A percentile compares a stretch with the other conserved stretches of the same genome.
Evolutionary conservation across 2,888 invertebrate species (phyloP).

Genomic region (Carabus problematicus): DNA sequence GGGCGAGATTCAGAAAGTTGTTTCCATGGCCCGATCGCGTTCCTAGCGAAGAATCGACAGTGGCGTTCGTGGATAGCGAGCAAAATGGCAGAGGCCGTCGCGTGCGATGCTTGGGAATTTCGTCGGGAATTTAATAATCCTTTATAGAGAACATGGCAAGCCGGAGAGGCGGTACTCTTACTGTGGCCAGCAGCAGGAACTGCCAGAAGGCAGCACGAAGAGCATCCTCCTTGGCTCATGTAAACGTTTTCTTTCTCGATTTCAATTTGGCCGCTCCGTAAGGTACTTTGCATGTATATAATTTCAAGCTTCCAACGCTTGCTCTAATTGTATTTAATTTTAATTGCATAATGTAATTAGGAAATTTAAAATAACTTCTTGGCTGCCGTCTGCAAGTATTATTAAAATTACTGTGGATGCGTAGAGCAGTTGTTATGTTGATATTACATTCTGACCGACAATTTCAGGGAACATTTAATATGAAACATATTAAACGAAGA

Average conservation of each 20-base stretch:
- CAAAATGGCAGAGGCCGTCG: not conserved
- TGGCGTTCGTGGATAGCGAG: constrained; percentile 17
- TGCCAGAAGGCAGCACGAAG: not conserved
- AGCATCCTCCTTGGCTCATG: not conserved
- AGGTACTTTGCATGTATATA: constrained; percentile 13
- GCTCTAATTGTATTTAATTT: constrained; percentile 21
- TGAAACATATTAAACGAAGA: no score
- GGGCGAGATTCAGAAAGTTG: not conserved
- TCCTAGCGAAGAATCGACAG: not conserved
- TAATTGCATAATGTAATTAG: constrained; percentile 15
- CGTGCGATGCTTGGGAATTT: constrained; percentile 30
- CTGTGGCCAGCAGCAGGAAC: no score
- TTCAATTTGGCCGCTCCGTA: not conserved
- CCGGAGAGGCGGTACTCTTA: not conserved
- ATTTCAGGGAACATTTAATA: no score
- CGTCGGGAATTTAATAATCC: constrained; percentile 43
- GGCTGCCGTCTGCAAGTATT: constrained; percentile 2
- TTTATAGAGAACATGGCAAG: constrained; percentile 28
- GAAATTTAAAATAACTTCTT: constrained; percentile 14
- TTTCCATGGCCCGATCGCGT: no score
- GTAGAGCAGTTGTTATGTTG: not conserved
- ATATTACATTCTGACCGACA: no score
- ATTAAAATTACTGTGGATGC: constrained; percentile 12
- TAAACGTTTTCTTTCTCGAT: constrained; percentile 6
- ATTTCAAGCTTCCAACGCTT: constrained; percentile 7